Percentiles rank a stretch among this genome's conserved stretches.
phyloP scores from a whole-genome alignment of 2,113 vertebrate species.

The Rutilus rutilus region DNA sequence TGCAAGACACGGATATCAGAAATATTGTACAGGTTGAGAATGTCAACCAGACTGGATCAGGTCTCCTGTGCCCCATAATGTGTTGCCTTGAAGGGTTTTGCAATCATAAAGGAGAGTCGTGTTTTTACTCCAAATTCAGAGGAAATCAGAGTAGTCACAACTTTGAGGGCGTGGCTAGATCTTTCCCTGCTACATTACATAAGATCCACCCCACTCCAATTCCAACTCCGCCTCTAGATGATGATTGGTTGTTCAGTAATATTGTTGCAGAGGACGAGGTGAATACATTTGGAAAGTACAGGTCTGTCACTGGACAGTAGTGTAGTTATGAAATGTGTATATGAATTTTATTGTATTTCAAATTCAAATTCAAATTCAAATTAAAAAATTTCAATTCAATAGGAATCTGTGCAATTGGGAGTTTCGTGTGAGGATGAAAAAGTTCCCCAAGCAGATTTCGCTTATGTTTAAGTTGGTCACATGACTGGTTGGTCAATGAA shows the following conservation, averaged over 20 bases:
- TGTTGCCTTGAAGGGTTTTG: slow-evolving; percentile 35
- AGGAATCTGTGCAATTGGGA: no score
- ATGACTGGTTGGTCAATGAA: no score
- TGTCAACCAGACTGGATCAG: slow-evolving; percentile 1
- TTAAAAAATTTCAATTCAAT: no score
- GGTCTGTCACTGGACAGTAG: neutral
- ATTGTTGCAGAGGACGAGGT: slow-evolving; percentile 65
- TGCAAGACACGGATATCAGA: neutral
- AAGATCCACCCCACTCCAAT: slow-evolving; percentile 54
- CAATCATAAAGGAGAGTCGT: slow-evolving; percentile 36
- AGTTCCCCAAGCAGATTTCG: no score
- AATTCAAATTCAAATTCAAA: no score
- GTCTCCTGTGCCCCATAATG: neutral
- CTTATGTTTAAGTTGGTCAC: no score
- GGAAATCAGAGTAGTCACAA: slow-evolving; percentile 44
- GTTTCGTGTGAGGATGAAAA: no score
- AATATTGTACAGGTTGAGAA: neutral
- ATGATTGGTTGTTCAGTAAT: slow-evolving; percentile 77
- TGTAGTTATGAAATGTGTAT: neutral
- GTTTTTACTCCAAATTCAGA: slow-evolving; percentile 42
- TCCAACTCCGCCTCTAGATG: slow-evolving; percentile 68
- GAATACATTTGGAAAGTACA: neutral
- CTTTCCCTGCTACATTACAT: slow-evolving; percentile 66
- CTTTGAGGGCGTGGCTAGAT: slow-evolving; percentile 78
- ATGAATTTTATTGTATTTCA: neutral